Base-by-base conservation (phyloP, 2,113 vertebrate species). In the Phocoena sinus region DNA sequence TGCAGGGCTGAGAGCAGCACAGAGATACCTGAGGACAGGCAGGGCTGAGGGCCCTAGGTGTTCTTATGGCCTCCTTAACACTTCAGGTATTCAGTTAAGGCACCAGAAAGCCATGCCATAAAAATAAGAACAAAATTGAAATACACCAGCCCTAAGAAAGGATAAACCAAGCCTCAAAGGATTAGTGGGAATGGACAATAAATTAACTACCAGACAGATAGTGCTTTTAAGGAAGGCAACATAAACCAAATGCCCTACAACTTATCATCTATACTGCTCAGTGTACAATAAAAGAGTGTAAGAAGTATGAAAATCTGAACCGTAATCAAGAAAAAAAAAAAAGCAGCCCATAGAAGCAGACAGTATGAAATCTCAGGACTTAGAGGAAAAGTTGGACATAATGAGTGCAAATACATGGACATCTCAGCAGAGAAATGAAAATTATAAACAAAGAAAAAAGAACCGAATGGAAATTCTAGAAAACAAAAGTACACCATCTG, bases 391-490 rank as follows among this genome's bases (percentile, higher is more conserved):
- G 1, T 28, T 28, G 92, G 26, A 65, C 7, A 50, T 36, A 38
- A 58, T 11, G 2, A 94, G 14, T 58, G 20, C 79, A 87, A 65
- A 68, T 63, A 44, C 25, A 41, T 25, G 58, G 41, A 92, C 82
- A 91, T 36, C 11, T 36, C 36, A 80, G 70, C 25, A 82, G 1
- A 77, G 25, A 83, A 86, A 86, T 56, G 38, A 31, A 95, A 68
- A 36, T 53, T 10, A 84, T 63, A 12, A 25, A 73, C 68, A 50
- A 76, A n/a, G 18, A 28, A 50, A 38, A 68, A 63, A 76, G 12
- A 56, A 41, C 14, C 5, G 56, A 71, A 47, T 28, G 67, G 31
- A 92, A 92, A 84, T 96, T 71, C 13, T 62, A 88, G 47, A n/a
- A 83, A 70, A 36, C 41, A n/a, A 80, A 85, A 92, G 68, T 47